Base-by-base conservation (phyloP, 2,797 vertebrate species). In the Epinephelus malabaricus region DNA sequence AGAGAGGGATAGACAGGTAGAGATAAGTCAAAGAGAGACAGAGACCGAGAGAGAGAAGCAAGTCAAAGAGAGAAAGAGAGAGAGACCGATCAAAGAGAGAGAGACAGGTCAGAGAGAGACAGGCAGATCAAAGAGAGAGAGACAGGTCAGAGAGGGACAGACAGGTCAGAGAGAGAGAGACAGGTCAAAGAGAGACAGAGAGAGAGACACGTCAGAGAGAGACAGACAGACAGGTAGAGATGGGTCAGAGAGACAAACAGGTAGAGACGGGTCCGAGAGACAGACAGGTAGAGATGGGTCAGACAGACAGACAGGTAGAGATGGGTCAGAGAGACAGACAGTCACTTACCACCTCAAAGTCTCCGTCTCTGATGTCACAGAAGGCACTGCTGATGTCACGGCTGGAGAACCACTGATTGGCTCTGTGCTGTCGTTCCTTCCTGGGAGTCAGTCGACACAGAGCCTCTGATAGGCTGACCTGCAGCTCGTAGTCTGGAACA, bases 401-500 rank as follows among this genome's bases (percentile, higher is more conserved):
- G 67, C 46, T 62, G 55, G 73, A 72, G 68, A 92, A 94, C 93
- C 93, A 94, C 38, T 79, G 74, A 68, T 38, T 69, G 85, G 90
- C 86, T 82, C 65, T 69, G 9, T 69, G 69, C 30, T 30, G 4
- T 1, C 93, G 72, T 4, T 85, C 78, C 66, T 76, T 86, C 76
- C 69, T 85, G 25, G 89, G 88, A 0, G 92, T 93, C 76, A 93
- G 76, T 4, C 92, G 92, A 23, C 93, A 94, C 59, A 94, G 67
- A 58, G 88, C 89, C 79, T 94, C 93, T 1, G 80, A 77, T 5
- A 94, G 84, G 76, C 92, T 91, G 53, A 88, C 90, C 89, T 94
- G 93, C n/a, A 94, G 80, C 81, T 93, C 88, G 3, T 94, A 94
- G 78, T 94, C 93, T 94, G 40, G 15, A 79, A 74, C 23, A 19